phyloP scores from a whole-genome alignment of 2,113 vertebrate species.

The Tenebrosternarchus preto region DNA sequence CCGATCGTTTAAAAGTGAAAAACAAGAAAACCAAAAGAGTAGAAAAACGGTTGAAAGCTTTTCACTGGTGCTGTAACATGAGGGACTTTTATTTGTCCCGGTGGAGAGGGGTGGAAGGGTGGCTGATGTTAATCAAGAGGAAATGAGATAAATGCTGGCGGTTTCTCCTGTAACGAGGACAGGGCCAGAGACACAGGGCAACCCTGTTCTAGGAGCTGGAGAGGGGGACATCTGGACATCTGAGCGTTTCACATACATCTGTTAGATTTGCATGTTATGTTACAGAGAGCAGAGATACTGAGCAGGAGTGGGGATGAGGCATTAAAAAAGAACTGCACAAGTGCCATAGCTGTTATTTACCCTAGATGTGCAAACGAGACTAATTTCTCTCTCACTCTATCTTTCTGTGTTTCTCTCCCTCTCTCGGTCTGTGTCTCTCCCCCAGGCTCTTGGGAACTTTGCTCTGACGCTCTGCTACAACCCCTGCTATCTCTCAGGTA shows the following conservation, averaged over 20 bases:
- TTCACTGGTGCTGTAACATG: slow-evolving; percentile 54
- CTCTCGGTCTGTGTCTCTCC: slow-evolving; percentile 24
- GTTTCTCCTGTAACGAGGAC: slow-evolving; percentile 57
- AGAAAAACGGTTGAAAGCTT: slow-evolving; percentile 38
- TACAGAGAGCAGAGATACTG: slow-evolving; percentile 34
- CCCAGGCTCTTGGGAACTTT: slow-evolving; percentile 44
- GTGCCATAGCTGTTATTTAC: slow-evolving; percentile 63
- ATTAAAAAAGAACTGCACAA: slow-evolving; percentile 61
- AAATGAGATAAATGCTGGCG: slow-evolving; percentile 63
- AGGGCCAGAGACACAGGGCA: slow-evolving; percentile 51
- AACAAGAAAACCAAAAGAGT: slow-evolving; percentile 11
- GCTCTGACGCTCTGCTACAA: slow-evolving; percentile 37
- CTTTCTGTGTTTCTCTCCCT: slow-evolving; percentile 36
- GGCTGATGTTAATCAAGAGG: slow-evolving; percentile 67
- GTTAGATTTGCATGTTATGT: slow-evolving; percentile 59
- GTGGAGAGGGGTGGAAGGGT: slow-evolving; percentile 51
- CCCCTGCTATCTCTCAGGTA: slow-evolving; percentile 48
- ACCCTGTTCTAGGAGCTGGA: slow-evolving; percentile 67
- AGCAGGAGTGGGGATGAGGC: slow-evolving; percentile 22
- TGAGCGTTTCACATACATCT: slow-evolving; percentile 73
- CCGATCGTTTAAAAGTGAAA: slow-evolving; percentile 55
- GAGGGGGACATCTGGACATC: slow-evolving; percentile 76
- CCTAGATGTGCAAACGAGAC: slow-evolving; percentile 42
- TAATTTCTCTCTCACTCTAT: slow-evolving; percentile 28
- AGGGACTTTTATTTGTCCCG: slow-evolving; percentile 42